phyloP scores from a whole-genome alignment of 1,140 invertebrate genomes.

The Steinernema khuongi region DNA sequence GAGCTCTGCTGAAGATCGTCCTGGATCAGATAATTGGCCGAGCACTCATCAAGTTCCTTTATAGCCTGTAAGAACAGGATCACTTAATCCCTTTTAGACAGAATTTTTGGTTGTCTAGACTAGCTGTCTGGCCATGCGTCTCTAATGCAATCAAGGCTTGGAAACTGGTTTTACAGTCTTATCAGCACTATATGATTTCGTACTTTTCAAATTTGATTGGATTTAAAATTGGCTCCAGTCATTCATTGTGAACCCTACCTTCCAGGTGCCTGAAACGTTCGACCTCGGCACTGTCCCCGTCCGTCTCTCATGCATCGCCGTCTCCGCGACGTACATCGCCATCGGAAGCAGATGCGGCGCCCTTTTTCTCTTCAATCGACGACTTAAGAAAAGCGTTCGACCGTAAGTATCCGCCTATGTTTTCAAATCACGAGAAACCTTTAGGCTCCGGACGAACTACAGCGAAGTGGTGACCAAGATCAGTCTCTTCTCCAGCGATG shows the following conservation, averaged over 20 bases:
- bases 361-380: background rate
- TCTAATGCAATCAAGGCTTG: too few species aligned
- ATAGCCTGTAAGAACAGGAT: too few species aligned
- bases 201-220: too few species aligned
- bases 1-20: too few species aligned
- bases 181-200: too few species aligned
- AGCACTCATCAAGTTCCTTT: too few species aligned
- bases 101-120: too few species aligned
- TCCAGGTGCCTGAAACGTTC: constrained; percentile 5
- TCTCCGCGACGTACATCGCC: background rate
- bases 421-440: background rate
- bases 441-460: background rate
- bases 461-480: constrained; percentile 7
- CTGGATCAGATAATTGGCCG: too few species aligned
- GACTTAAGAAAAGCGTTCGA: background rate
- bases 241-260: background rate
- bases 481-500: background rate
- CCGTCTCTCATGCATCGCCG: background rate
- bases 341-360: background rate
- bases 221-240: too few species aligned
- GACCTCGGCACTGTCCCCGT: background rate
- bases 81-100: too few species aligned
- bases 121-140: too few species aligned
- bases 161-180: too few species aligned
- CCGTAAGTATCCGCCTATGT: background rate